Evolutionary conservation across 2,113 vertebrate genomes (phyloP).

Genomic region (Lophura nycthemera): DNA sequence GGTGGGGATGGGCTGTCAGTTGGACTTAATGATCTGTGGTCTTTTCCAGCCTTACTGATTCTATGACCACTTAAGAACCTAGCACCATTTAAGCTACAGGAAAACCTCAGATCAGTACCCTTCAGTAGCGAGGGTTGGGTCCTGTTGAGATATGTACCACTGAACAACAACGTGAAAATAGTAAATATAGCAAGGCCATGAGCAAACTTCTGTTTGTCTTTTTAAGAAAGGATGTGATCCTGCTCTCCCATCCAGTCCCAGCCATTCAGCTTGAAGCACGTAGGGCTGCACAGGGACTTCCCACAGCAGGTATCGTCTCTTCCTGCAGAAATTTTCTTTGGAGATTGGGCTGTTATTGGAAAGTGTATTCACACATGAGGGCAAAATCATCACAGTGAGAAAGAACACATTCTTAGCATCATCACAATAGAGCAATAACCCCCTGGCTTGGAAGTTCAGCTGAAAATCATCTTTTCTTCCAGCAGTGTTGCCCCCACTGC

Average conservation of each 20-base stretch:
- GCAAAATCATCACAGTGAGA: neutral
- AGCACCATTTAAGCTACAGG: neutral
- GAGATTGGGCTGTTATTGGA: neutral
- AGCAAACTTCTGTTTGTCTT: fast-evolving
- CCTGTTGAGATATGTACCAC: fast-evolving
- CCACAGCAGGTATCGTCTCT: neutral
- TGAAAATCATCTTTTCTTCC: neutral
- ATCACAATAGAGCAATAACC: neutral
- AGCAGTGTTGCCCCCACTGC: neutral
- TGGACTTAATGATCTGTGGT: too few relatives aligned
- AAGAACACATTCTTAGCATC: neutral
- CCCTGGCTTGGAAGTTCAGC: neutral
- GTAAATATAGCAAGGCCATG: neutral
- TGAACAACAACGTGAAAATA: fast-evolving
- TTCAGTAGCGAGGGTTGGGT: too few relatives aligned
- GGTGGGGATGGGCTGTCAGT: too few relatives aligned
- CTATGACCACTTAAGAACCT: neutral
- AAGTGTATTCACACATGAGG: fast-evolving
- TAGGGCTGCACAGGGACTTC: neutral
- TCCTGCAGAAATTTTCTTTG: neutral
- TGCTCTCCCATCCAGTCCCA: neutral
- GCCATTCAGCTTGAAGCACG: neutral
- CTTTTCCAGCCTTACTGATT: too few relatives aligned
- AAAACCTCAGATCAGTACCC: neutral
- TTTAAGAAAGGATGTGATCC: neutral